These are phyloP conservation scores for Pomatorhinus ruficollis DNA, from an alignment of 2,113 vertebrate species.

Conservation along the genomic window DNA sequence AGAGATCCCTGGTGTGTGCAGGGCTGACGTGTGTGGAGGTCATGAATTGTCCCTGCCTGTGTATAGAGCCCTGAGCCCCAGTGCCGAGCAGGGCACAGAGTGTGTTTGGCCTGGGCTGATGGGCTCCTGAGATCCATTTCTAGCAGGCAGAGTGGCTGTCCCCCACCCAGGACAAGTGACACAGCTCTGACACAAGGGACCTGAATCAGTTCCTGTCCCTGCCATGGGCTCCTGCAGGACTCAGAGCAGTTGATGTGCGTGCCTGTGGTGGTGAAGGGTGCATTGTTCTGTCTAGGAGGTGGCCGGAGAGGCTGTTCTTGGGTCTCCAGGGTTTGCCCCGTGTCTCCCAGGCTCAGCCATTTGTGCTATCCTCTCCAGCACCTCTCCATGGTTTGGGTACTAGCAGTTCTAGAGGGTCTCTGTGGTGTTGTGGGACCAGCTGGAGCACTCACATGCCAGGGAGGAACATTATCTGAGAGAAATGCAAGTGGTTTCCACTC, in stretches of 20 bases:
- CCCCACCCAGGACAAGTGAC: neutral
- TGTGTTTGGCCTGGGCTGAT: neutral
- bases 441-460: neutral
- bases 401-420: neutral
- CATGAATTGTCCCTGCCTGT: neutral
- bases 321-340: neutral
- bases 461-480: neutral
- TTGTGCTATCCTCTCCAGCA: accelerated
- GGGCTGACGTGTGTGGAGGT: neutral
- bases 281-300: neutral
- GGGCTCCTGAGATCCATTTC: neutral
- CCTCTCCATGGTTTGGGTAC: neutral
- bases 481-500: neutral
- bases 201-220: neutral
- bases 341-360: neutral
- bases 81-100: accelerated
- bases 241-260: neutral
- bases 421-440: neutral
- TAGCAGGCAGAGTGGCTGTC: neutral
- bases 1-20: neutral
- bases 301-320: neutral
- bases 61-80: neutral
- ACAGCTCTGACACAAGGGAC: neutral
- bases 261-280: neutral
- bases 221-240: neutral